Percentiles rank a stretch among this genome's conserved stretches.
These are phyloP conservation scores for Lophotriccus pileatus DNA, from an alignment of 2,797 vertebrate species.

Conservation along the genomic window DNA sequence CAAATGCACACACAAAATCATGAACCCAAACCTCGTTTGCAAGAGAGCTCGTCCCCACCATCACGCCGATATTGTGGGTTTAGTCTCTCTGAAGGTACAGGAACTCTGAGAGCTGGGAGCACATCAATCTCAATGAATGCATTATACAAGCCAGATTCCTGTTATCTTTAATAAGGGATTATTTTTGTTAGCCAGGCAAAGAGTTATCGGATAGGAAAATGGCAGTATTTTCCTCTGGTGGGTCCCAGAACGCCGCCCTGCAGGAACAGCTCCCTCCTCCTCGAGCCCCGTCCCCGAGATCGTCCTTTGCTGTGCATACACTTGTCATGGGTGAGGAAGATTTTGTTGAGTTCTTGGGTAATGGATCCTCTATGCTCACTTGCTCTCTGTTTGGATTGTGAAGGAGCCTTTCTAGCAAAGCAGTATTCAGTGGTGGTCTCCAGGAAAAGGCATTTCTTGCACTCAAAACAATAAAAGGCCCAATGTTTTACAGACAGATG, in stretches of 20 bases:
- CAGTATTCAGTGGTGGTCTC: conserved; percentile 57
- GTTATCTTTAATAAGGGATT: conserved; percentile 50
- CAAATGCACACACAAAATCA: background rate
- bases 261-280: conserved; percentile 6
- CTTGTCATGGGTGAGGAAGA: conserved; percentile 63
- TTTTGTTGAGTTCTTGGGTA: conserved; percentile 64
- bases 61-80: background rate
- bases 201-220: conserved; percentile 27
- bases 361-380: conserved; percentile 66
- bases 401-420: conserved; percentile 47
- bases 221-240: conserved; percentile 27
- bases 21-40: background rate
- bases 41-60: background rate
- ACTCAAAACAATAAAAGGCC: conserved; percentile 60
- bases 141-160: conserved; percentile 13
- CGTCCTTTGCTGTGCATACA: background rate
- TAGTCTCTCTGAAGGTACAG: background rate
- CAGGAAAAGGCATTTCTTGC: conserved; percentile 65
- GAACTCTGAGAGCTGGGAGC: background rate
- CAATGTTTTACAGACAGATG: conserved; percentile 65
- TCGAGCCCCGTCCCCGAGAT: conserved; percentile 2
- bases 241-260: background rate
- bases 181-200: conserved; percentile 44
- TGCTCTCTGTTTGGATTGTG: conserved; percentile 65
- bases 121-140: background rate